Percentiles rank a stretch among this genome's conserved stretches.
These are phyloP conservation scores for Mugil cephalus DNA, from an alignment of 2,113 vertebrate genomes.

Conservation along the genomic window DNA sequence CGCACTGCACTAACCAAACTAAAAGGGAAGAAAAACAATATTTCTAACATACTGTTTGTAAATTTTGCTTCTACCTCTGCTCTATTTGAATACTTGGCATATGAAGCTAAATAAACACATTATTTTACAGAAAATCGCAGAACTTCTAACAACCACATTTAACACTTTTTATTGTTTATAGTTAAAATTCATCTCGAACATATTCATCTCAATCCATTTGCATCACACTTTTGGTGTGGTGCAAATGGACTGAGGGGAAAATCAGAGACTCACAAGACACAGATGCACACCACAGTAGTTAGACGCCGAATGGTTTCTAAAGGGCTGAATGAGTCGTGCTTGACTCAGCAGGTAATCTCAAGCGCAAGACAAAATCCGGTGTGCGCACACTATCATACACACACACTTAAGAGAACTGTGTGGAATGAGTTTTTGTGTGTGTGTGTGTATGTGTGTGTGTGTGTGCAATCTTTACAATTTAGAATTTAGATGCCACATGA, in stretches of 20 bases:
- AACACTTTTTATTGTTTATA: too few species aligned
- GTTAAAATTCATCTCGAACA: too few species aligned
- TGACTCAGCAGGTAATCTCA: slow-evolving; percentile 45
- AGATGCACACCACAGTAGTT: slow-evolving; percentile 9
- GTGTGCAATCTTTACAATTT: too few species aligned
- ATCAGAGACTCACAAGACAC: neutral
- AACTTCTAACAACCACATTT: slow-evolving; percentile 8
- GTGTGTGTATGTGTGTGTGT: slow-evolving; percentile 6
- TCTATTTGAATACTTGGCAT: too few species aligned
- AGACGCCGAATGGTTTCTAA: neutral
- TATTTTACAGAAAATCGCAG: neutral
- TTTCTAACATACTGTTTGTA: neutral
- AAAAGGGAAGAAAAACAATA: neutral
- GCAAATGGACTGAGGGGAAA: slow-evolving; percentile 11
- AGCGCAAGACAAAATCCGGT: slow-evolving; percentile 31
- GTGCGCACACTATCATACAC: slow-evolving; percentile 13
- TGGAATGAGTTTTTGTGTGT: slow-evolving; percentile 34
- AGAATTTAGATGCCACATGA: too few species aligned
- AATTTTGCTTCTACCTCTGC: neutral
- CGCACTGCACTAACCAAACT: too few species aligned
- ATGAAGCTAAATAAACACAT: too few species aligned
- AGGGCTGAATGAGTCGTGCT: slow-evolving; percentile 46
- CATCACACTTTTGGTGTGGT: neutral
- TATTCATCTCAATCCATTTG: too few species aligned
- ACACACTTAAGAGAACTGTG: too few species aligned